Percentiles rank a stretch among this genome's conserved stretches.
These are phyloP conservation scores for Gadus chalcogrammus DNA, from an alignment of 2,113 vertebrate genomes.

Conservation along the genomic window DNA sequence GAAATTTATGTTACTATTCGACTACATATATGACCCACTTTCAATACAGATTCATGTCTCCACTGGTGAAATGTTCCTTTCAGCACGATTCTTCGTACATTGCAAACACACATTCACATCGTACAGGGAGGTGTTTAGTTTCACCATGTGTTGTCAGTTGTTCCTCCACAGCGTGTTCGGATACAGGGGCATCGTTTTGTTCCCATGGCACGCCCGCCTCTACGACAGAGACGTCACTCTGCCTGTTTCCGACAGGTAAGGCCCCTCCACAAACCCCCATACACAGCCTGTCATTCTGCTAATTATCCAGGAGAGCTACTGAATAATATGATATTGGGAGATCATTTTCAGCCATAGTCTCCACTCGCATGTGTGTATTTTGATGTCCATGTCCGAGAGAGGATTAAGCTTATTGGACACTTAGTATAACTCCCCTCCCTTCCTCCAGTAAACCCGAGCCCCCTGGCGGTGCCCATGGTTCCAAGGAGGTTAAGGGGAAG, in stretches of 20 bases:
- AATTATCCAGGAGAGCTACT: too few relatives aligned
- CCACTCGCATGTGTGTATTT: too few relatives aligned
- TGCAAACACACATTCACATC: not conserved
- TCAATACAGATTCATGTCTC: too few relatives aligned
- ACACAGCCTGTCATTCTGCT: too few relatives aligned
- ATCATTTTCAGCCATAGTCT: too few relatives aligned
- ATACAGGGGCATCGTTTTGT: constrained; percentile 93
- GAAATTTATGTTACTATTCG: too few relatives aligned
- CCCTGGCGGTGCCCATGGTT: constrained; percentile 79
- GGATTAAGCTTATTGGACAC: not conserved
- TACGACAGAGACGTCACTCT: constrained; percentile 93
- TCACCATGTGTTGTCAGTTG: constrained; percentile 71
- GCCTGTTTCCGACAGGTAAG: constrained; percentile 85
- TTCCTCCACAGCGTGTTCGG: constrained; percentile 98
- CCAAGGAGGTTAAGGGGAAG: constrained; percentile 96
- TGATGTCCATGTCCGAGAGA: not conserved
- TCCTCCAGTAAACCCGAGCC: constrained; percentile 74
- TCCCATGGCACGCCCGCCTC: constrained; percentile 96
- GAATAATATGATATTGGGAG: too few relatives aligned
- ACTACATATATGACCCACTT: too few relatives aligned
- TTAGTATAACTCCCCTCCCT: not conserved
- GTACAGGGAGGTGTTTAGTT: constrained; percentile 7
- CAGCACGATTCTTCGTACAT: too few relatives aligned
- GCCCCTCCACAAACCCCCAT: not conserved
- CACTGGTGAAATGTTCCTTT: too few relatives aligned